These are phyloP conservation scores for Ammodytes dubius DNA, from an alignment of 2,113 vertebrate genomes.

Conservation along the genomic window DNA sequence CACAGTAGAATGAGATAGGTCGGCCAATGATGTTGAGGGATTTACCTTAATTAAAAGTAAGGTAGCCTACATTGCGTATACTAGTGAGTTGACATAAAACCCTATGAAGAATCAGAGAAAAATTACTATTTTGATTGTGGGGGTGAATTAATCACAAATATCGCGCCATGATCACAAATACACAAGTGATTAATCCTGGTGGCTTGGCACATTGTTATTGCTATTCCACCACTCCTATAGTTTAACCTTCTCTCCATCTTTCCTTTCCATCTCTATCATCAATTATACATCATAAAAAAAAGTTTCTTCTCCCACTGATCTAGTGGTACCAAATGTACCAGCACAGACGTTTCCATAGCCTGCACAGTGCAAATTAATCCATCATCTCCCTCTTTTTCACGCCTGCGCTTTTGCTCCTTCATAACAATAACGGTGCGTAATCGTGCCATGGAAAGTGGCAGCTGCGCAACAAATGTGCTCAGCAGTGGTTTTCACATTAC, in stretches of 20 bases:
- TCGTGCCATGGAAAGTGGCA: slow-evolving; percentile 5
- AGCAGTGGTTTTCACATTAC: background rate
- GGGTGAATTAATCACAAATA: too few relatives aligned
- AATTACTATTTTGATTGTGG: too few relatives aligned
- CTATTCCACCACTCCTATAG: too few relatives aligned
- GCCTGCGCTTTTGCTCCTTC: background rate
- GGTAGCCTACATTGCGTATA: too few relatives aligned
- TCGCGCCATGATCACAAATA: too few relatives aligned
- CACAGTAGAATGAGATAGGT: background rate
- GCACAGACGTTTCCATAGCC: background rate
- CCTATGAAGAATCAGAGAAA: too few relatives aligned
- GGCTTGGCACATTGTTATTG: too few relatives aligned
- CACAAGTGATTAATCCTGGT: too few relatives aligned
- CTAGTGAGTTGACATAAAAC: too few relatives aligned
- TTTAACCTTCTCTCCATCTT: background rate
- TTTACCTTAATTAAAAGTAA: too few relatives aligned
- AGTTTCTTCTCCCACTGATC: too few relatives aligned
- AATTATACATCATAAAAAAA: background rate
- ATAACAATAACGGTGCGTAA: slow-evolving; percentile 13
- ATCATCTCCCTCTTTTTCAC: background rate
- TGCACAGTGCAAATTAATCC: background rate
- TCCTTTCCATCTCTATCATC: background rate
- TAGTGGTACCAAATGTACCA: background rate
- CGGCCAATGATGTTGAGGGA: background rate
- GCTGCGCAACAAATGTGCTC: slow-evolving; percentile 22